A percentile compares a stretch with the other conserved stretches of the same genome.
phyloP scores from a whole-genome alignment of 1,140 invertebrate genomes.

The Leptinotarsa defecta region DNA sequence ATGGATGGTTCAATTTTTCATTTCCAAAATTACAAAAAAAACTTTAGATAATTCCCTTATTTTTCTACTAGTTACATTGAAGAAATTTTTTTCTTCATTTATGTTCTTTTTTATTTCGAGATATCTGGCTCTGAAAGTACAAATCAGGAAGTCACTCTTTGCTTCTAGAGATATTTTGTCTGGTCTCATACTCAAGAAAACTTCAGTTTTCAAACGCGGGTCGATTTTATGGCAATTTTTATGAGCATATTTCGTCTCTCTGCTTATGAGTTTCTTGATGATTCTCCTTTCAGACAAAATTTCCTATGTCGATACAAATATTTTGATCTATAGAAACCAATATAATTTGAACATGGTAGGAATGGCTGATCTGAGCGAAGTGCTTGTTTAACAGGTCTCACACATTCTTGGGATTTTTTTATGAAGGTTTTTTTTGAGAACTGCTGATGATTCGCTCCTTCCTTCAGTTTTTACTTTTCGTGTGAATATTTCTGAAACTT shows the following conservation, averaged over 20 bases:
- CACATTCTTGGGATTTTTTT: constrained; percentile 1
- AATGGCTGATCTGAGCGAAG: not conserved
- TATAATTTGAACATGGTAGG: not conserved
- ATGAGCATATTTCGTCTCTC: constrained; percentile 8
- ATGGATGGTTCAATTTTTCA: constrained; percentile 31
- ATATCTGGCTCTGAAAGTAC: constrained; percentile 34
- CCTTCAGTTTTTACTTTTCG: constrained; percentile 10
- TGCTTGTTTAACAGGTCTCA: constrained; percentile 5
- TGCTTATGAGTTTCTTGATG: not conserved
- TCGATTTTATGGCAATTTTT: constrained; percentile 25
- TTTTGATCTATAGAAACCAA: constrained; percentile 16
- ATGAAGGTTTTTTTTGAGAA: constrained; percentile 26
- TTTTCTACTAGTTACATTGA: constrained; percentile 35
- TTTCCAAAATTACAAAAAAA: constrained; percentile 28
- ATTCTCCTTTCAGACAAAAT: not conserved
- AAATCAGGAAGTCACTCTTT: constrained; percentile 40
- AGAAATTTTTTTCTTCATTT: constrained; percentile 37
- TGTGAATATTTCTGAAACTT: constrained; percentile 30
- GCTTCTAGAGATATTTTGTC: constrained; percentile 41
- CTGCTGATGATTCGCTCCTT: constrained; percentile 25
- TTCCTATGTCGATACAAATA: constrained; percentile 16
- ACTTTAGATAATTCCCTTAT: constrained; percentile 42
- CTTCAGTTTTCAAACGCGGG: constrained; percentile 32
- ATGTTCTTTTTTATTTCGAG: constrained; percentile 15
- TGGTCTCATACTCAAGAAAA: constrained; percentile 38